A percentile compares a stretch with the other conserved stretches of the same genome.
Evolutionary conservation across 1,140 invertebrate species (phyloP).

Genomic region (Steinernema khuongi): DNA sequence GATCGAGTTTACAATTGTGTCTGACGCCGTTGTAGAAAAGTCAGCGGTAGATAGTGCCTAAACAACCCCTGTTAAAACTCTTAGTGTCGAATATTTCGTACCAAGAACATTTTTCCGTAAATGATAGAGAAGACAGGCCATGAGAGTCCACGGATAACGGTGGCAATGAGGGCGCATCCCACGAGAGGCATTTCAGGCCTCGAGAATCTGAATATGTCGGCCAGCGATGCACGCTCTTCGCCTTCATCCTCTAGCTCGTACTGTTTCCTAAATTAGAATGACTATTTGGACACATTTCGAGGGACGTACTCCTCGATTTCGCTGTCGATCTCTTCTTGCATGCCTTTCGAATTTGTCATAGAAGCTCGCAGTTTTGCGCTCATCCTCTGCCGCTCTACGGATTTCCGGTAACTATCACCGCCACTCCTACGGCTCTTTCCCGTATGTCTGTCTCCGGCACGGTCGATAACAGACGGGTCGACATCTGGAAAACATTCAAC

Average conservation of each 20-base stretch:
- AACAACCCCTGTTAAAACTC: background rate
- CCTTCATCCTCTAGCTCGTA: slow-evolving; percentile 46
- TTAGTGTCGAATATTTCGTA: slow-evolving; percentile 18
- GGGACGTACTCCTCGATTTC: background rate
- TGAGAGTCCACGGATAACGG: slow-evolving; percentile 46
- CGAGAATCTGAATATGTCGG: slow-evolving; percentile 47
- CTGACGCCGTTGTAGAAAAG: slow-evolving; percentile 7
- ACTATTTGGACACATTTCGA: background rate
- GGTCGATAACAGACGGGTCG: background rate
- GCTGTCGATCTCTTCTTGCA: background rate
- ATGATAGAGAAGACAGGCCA: slow-evolving; percentile 56
- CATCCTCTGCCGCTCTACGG: background rate
- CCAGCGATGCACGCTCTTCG: slow-evolving; percentile 36
- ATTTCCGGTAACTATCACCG: background rate
- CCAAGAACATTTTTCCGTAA: slow-evolving; percentile 50
- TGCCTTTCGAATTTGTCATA: background rate
- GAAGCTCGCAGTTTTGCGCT: background rate
- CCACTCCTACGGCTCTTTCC: background rate
- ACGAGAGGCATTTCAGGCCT: slow-evolving; percentile 33
- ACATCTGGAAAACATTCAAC: background rate
- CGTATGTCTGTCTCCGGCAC: background rate
- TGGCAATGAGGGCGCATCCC: slow-evolving; percentile 31
- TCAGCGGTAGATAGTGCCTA: slow-evolving; percentile 21
- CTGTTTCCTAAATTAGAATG: background rate
- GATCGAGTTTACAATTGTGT: slow-evolving; percentile 27